Evolutionary conservation across 2,888 invertebrate genomes (phyloP), one percentile per base, ranked within the genome.

Genomic region (Apodemia hepburni): DNA sequence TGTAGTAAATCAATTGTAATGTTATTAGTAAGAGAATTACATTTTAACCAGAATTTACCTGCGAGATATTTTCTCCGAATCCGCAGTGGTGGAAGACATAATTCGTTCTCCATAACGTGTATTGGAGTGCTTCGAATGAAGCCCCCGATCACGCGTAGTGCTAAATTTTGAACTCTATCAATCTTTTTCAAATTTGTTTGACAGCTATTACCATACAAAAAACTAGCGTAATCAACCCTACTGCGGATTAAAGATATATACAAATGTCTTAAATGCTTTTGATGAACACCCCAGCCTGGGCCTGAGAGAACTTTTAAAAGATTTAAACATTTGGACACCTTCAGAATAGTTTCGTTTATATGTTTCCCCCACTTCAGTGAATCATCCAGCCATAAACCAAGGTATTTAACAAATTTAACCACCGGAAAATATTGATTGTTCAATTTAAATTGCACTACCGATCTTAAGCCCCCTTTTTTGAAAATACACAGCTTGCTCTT

Each of bases 361-460:
- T 69, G 67, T 61, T 22, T 22, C 2, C 59, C 60, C 66, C 68
- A 68, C 35, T 58, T 61, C 0, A 66, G 59, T 11, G 49, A 38
- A n/a, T 61, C 45, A 38, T 69, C 66, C 27, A 71, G 49, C 69
- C 69, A 68, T 42, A 69, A 38, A 6, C 65, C 65, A 8, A 63
- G n/a, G 38, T 38, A 38, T 38, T 38, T 38, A 12, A 38, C 3
- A 38, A 3, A 12, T 38, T 38, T 38, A 38, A 38, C 38, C 3
- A 38, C 11, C 11, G 38, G 38, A 38, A 38, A 38, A 38, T 12
- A 38, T 12, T 38, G 38, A 38, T 38, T 38, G 3, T 38, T 38
- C 12, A 38, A 38, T 38, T 12, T 38, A 12, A 38, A 38, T 12
- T 38, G 38, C 38, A 38, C 12, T 38, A 12, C 12, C 4, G 38